Evolutionary conservation across 2,888 invertebrate genomes (phyloP), one percentile per base, ranked within the genome.

Genomic region (Protodeltote pygarga): DNA sequence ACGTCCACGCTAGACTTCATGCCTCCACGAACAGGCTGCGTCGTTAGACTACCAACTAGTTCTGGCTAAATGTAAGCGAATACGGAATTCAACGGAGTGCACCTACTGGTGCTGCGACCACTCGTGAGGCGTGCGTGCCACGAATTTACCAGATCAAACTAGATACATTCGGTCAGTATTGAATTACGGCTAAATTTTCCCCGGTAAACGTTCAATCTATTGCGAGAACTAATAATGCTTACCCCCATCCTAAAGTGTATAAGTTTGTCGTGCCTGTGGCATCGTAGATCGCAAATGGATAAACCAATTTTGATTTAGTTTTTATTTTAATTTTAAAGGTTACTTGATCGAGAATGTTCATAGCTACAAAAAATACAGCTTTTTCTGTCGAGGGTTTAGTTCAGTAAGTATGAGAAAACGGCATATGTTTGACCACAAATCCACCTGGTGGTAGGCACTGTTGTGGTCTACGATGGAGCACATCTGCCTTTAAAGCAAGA

Each of bases 1-100:
- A 29, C 47, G 51, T 73, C 65, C 49, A 55, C 50, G 38, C 13
- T 6, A 27, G 25, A 31, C n/a, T n/a, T n/a, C n/a, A 28, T 27
- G 16, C 15, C 46, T 54, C 48, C 23, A 47, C 38, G 49, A 42
- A 34, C 14, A 8, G 5, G 15, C 20, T 57, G 29, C 69, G 63
- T 62, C 58, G 71, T 70, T 59, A 42, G 75, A 73, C 74, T 75
- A 69, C 72, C 66, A 72, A 75, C 74, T 71, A 75, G 64, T 37
- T 27, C 16, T 13, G 23, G 61, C 60, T 68, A 64, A 69, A 69
- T 72, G 68, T 71, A 61, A 67, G 69, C 68, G 72, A 71, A 71
- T 69, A 65, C 69, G 59, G 58, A 59, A 67, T 67, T 62, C 55
- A 41, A 48, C 33, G 39, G 52, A 50, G 49, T 45, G 52, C 40